Evolutionary conservation across 1,140 invertebrate species (phyloP), one percentile per base, ranked within the genome.

Genomic region (Oryctes rhinoceros): DNA sequence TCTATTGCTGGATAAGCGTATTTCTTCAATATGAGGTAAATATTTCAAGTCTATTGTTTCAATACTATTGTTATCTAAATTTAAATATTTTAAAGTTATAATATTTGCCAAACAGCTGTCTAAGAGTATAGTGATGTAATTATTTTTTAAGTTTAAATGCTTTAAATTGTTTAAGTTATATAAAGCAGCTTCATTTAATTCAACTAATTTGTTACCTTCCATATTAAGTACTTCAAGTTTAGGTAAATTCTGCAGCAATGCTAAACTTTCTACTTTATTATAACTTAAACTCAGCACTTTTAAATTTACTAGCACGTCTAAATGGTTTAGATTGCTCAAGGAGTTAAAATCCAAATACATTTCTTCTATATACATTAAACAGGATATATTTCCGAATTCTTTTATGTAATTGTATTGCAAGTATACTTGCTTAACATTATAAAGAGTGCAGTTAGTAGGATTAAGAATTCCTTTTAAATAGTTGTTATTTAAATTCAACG

Each of bases 401-500:
- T 24, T 30, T 13, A 80, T 62, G 3, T 77, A 7, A 67, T 80
- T 80, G 11, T 80, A 3, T 49, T 65, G 49, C 20, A 80, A 47
- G 11, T 78, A 81, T 53, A 85, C 67, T 65, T 84, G 81, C 10
- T 76, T 59, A 18, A 85, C 20, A 49, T 81, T 75, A 67, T 67
- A 67, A 35, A 67, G 30, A 7, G 65, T 67, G 13, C 65, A 67
- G 30, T 67, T 67, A 67, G 0, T 18, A 30, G 20, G 3, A 67
- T 24, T 30, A 67, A 67, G 18, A 4, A 24, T 35, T 24, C 18
- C 65, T 76, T 79, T 53, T 11, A 86, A 62, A 3, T 82, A 67
- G 62, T 85, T 86, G 13, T 84, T 76, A 47, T 80, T 82, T 35
- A 86, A 75, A 47, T 85, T 83, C 30, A 87, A 77, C 18, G 37